Percentiles rank a stretch among this genome's conserved stretches.
Conservation (phyloP, 2,113 vertebrate species). For the Sorex fumeus region DNA sequence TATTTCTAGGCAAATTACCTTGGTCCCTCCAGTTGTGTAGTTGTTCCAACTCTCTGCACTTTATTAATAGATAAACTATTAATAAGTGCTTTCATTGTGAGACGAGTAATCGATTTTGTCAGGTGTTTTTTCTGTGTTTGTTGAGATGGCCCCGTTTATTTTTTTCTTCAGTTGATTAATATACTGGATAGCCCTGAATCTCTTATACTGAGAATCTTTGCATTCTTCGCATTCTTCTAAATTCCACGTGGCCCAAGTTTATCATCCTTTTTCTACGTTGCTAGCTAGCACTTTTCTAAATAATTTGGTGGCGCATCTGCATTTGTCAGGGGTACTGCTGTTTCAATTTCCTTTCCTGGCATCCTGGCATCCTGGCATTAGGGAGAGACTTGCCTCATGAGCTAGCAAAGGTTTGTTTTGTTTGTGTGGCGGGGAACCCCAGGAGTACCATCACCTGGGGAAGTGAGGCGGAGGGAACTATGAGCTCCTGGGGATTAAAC, state of each 20-base stretch:
- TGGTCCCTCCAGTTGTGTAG: not conserved
- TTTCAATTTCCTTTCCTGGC: slow-evolving; percentile 21
- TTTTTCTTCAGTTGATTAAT: not conserved
- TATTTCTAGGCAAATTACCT: not conserved
- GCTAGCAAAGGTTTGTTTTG: too few species aligned
- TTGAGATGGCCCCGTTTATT: not conserved
- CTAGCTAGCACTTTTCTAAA: slow-evolving; percentile 26
- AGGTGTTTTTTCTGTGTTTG: slow-evolving; percentile 17
- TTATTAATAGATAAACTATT: slow-evolving; percentile 43
- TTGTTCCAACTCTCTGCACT: not conserved
- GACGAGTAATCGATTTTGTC: not conserved
- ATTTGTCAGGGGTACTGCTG: slow-evolving; percentile 1
- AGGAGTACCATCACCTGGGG: too few species aligned
- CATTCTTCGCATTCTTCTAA: slow-evolving; percentile 47
- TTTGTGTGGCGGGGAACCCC: too few species aligned
- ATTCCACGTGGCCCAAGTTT: not conserved
- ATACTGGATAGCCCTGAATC: not conserved
- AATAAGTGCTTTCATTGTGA: slow-evolving; percentile 40
- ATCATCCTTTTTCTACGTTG: slow-evolving; percentile 10
- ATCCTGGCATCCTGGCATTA: not conserved
- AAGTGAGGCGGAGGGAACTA: too few species aligned
- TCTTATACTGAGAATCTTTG: not conserved
- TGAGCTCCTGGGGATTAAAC: too few species aligned
- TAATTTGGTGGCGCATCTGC: not conserved
- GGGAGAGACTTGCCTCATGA: not conserved